Percentiles rank a stretch among this genome's conserved stretches.
phyloP scores from a whole-genome alignment of 2,888 invertebrate species.

The Limnephilus marmoratus region DNA sequence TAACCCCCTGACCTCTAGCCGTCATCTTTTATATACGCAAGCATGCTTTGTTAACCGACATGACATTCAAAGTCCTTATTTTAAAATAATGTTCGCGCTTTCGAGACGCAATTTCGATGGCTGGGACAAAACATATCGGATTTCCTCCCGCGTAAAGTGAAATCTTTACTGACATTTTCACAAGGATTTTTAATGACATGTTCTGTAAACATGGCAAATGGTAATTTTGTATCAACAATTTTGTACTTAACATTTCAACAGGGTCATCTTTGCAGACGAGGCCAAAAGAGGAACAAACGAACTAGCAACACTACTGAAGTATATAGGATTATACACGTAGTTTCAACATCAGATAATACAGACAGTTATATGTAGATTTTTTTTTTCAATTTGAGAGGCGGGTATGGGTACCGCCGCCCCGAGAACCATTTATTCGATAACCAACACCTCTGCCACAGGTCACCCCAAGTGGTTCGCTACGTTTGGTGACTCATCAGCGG shows the following conservation, averaged over 20 bases:
- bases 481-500: no score
- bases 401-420: no score
- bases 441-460: no score
- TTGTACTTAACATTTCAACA: background rate
- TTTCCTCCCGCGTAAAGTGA: background rate
- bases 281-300: background rate
- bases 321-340: no score
- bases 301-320: no score
- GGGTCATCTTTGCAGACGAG: background rate
- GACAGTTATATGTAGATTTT: no score
- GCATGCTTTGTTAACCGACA: background rate
- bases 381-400: no score
- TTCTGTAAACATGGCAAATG: background rate
- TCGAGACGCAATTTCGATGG: background rate
- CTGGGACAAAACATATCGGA: background rate
- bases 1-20: background rate
- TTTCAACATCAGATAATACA: no score
- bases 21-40: background rate
- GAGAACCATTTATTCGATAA: no score
- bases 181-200: background rate
- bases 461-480: no score
- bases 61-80: background rate
- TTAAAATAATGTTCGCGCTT: background rate
- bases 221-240: background rate
- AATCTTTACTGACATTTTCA: background rate